phyloP scores from a whole-genome alignment of 1,140 invertebrate species.

The Solen grandis region DNA sequence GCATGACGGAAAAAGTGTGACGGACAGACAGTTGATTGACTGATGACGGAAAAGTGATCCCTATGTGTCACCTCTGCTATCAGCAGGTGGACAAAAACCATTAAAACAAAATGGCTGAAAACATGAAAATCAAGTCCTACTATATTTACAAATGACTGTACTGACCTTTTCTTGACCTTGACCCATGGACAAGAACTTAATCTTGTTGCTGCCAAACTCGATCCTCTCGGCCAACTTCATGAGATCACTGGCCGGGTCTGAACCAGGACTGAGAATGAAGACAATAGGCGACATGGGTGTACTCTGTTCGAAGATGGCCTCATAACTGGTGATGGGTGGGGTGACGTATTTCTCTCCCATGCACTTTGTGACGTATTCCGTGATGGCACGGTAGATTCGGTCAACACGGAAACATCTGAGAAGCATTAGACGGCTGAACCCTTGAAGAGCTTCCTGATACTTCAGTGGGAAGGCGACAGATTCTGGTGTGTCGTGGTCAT shows the following conservation, averaged over 20 bases:
- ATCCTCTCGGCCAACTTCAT: constrained; percentile 90
- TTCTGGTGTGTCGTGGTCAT: constrained; percentile 90
- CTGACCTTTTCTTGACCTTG: constrained; percentile 93
- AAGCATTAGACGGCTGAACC: constrained; percentile 90
- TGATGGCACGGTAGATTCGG: constrained; percentile 90
- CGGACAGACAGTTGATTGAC: no score
- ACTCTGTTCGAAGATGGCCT: constrained; percentile 91
- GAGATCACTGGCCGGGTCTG: constrained; percentile 93
- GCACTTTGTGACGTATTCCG: constrained; percentile 88
- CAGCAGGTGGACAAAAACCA: no score
- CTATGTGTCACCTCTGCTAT: no score
- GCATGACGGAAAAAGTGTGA: no score
- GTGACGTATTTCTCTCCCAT: constrained; percentile 94
- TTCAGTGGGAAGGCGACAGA: constrained; percentile 85
- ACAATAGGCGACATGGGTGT: constrained; percentile 89
- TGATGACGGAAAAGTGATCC: no score
- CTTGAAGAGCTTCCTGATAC: constrained; percentile 84
- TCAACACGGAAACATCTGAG: constrained; percentile 93
- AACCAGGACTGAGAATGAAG: constrained; percentile 93
- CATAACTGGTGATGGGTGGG: constrained; percentile 90
- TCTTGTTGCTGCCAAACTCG: constrained; percentile 87
- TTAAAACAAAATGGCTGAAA: no score
- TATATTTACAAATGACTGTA: no score
- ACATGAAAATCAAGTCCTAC: no score
- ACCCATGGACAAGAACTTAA: constrained; percentile 92